Percentiles rank a stretch among this genome's conserved stretches.
phyloP scores from a whole-genome alignment of 2,113 vertebrate species.

The Cinclus cinclus region DNA sequence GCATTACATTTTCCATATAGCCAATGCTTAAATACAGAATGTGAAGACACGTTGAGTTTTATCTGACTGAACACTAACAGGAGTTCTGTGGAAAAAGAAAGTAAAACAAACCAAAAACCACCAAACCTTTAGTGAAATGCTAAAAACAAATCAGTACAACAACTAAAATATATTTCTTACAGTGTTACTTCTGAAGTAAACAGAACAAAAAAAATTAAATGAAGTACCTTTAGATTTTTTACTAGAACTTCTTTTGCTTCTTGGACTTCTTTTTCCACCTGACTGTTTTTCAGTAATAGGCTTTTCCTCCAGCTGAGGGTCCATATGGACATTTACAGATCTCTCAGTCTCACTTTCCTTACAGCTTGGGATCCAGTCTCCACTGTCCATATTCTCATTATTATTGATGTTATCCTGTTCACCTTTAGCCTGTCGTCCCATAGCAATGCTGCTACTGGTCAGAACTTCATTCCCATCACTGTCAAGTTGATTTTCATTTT shows the following conservation, averaged over 20 bases:
- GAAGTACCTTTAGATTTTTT: conserved; percentile 65
- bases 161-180: neutral
- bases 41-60: neutral
- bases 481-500: conserved; percentile 79
- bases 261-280: conserved; percentile 63
- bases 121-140: neutral
- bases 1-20: neutral
- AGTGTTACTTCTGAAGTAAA: neutral
- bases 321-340: neutral
- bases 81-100: neutral
- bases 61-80: neutral
- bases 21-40: neutral
- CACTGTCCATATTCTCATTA: conserved; percentile 69
- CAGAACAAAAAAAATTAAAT: neutral
- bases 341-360: conserved; percentile 41
- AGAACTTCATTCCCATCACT: conserved; percentile 26
- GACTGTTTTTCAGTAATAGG: neutral
- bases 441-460: conserved; percentile 21
- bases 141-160: neutral
- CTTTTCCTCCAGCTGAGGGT: conserved; percentile 49
- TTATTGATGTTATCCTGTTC: conserved; percentile 83
- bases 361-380: conserved; percentile 7
- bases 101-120: neutral
- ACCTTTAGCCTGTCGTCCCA: conserved; percentile 58
- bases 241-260: conserved; percentile 52